phyloP scores from a whole-genome alignment of 2,888 invertebrate species.

The Eustalomyia histrio region DNA sequence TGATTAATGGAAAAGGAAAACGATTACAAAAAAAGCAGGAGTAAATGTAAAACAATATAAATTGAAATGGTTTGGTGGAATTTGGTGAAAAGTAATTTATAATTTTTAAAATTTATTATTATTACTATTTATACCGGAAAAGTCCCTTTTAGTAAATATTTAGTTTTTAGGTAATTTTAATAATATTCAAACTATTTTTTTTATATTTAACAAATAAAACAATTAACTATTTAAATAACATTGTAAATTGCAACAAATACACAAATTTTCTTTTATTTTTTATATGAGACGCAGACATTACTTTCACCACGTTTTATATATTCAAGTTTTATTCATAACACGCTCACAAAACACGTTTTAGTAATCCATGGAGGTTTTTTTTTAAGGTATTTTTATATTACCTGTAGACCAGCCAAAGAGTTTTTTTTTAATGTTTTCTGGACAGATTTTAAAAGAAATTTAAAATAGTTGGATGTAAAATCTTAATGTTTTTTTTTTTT shows the following conservation, averaged over 20 bases:
- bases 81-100: background rate
- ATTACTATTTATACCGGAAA: constrained; percentile 23
- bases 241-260: constrained; percentile 27
- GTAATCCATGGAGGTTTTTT: constrained; percentile 37
- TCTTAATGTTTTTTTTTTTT: background rate
- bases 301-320: constrained; percentile 52
- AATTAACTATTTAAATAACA: constrained; percentile 30
- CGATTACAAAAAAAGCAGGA: background rate
- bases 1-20: constrained; percentile 22
- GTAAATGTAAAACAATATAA: background rate
- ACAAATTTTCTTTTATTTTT: constrained; percentile 17
- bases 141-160: constrained; percentile 43
- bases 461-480: constrained; percentile 26
- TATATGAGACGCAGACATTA: constrained; percentile 39
- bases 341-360: constrained; percentile 41
- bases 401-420: constrained; percentile 34
- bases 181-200: background rate
- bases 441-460: constrained; percentile 42
- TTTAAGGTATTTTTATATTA: constrained; percentile 45
- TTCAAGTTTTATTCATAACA: constrained; percentile 46
- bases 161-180: background rate
- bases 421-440: constrained; percentile 11
- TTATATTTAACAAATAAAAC: constrained; percentile 31
- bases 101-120: background rate
- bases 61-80: background rate